Conservation (phyloP, 2,797 vertebrate species). For the Harpagifer antarcticus region DNA sequence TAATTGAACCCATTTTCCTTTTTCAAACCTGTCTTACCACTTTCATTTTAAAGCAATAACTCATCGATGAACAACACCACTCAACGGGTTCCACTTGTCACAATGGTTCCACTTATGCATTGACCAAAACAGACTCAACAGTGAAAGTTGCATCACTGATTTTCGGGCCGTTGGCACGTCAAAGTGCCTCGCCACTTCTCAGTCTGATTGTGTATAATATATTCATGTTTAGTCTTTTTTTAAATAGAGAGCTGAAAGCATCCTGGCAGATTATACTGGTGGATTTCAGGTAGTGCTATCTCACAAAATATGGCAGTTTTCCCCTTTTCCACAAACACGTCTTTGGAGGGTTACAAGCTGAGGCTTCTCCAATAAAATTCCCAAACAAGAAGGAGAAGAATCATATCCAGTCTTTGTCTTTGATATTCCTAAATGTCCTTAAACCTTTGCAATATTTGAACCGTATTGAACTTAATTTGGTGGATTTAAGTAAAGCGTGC, state of each 20-base stretch:
- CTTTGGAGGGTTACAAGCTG: slow-evolving; percentile 11
- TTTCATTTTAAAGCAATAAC: slow-evolving; percentile 88
- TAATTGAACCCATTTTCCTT: slow-evolving; percentile 86
- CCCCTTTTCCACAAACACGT: slow-evolving; percentile 16
- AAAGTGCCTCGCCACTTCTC: slow-evolving; percentile 62
- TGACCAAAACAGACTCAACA: slow-evolving; percentile 85
- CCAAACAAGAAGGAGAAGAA: slow-evolving; percentile 40
- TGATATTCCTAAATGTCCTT: slow-evolving; percentile 65
- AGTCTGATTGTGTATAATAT: slow-evolving; percentile 61
- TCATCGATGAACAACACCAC: slow-evolving; percentile 80
- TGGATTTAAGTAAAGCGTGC: slow-evolving; percentile 58
- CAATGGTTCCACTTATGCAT: slow-evolving; percentile 79
- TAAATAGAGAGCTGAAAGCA: slow-evolving; percentile 29
- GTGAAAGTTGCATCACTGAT: slow-evolving; percentile 66
- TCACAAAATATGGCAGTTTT: slow-evolving; percentile 17
- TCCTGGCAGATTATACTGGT: slow-evolving; percentile 25
- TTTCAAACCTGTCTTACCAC: slow-evolving; percentile 79
- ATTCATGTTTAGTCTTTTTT: slow-evolving; percentile 45
- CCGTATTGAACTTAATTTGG: slow-evolving; percentile 67
- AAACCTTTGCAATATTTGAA: slow-evolving; percentile 67
- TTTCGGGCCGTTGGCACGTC: slow-evolving; percentile 58
- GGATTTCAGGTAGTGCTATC: slow-evolving; percentile 23
- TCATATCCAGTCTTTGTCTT: slow-evolving; percentile 37
- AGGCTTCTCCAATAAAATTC: slow-evolving; percentile 26
- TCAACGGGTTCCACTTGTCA: slow-evolving; percentile 79